Evolutionary conservation across 2,113 vertebrate species (phyloP).

Genomic region (Podarcis raffonei): DNA sequence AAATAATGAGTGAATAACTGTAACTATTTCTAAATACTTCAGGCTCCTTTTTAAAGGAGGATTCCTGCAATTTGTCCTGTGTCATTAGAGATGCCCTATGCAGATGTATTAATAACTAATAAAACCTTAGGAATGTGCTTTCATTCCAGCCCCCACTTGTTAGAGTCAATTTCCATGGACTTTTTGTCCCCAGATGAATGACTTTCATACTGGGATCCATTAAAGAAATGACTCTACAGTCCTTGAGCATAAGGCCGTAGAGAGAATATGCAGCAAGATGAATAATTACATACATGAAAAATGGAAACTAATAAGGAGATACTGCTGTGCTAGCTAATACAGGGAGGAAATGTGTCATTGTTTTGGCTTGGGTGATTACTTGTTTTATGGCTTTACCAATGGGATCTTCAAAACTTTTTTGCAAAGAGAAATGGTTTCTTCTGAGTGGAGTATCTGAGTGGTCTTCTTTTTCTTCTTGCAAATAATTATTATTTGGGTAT

Average conservation of each 20-base stretch:
- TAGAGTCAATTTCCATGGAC: slow-evolving; percentile 41
- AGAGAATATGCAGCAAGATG: slow-evolving; percentile 44
- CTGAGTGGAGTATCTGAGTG: background rate
- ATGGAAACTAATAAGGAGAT: slow-evolving; percentile 23
- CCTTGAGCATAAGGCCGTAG: slow-evolving; percentile 34
- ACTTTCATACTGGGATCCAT: slow-evolving; percentile 43
- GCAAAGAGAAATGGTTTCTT: background rate
- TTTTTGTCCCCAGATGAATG: slow-evolving; percentile 39
- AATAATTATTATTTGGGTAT: no score
- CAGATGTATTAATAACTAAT: slow-evolving; percentile 4
- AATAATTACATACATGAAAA: slow-evolving; percentile 55
- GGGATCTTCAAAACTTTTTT: slow-evolving; percentile 12
- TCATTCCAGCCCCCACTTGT: slow-evolving; percentile 21
- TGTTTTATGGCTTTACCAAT: slow-evolving; percentile 9
- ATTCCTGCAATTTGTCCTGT: background rate
- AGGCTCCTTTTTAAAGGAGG: background rate
- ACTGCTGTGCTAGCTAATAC: slow-evolving; percentile 35
- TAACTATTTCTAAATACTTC: slow-evolving; percentile 15
- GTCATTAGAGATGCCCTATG: slow-evolving; percentile 18
- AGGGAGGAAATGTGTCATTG: slow-evolving; percentile 11
- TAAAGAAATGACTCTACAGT: slow-evolving; percentile 51
- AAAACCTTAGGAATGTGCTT: slow-evolving; percentile 45
- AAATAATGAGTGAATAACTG: background rate
- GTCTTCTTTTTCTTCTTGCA: background rate
- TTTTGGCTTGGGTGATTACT: slow-evolving; percentile 8